Conservation (phyloP, 2,113 vertebrate species). For the Rhinichthys klamathensis region DNA sequence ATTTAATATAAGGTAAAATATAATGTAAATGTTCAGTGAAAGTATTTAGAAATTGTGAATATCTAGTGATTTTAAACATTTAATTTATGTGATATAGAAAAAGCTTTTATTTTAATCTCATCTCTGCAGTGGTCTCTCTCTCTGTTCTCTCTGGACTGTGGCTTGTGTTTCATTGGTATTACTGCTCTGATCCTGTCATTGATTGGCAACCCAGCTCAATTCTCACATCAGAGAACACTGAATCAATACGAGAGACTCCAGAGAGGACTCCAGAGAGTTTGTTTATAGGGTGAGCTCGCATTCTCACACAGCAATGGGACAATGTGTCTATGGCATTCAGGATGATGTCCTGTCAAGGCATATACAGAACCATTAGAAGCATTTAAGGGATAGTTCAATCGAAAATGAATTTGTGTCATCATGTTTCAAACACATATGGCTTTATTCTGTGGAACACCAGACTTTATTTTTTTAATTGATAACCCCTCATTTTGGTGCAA, state of each 20-base stretch:
- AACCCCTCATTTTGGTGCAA: not conserved
- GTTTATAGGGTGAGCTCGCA: constrained; percentile 27
- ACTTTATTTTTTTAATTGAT: not conserved
- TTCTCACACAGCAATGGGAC: constrained; percentile 6
- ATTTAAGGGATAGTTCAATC: not conserved
- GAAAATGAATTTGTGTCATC: not conserved
- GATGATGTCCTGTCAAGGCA: not conserved
- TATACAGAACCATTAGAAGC: not conserved
- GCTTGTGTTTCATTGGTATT: constrained; percentile 19
- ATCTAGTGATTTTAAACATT: not conserved
- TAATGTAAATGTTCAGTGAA: not conserved
- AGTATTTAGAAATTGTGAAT: not conserved
- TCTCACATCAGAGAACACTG: constrained; percentile 24
- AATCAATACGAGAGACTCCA: constrained; percentile 22
- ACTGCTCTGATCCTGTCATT: constrained; percentile 25
- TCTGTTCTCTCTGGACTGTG: not conserved
- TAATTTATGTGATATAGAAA: not conserved
- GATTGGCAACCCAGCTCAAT: constrained; percentile 13
- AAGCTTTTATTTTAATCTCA: not conserved
- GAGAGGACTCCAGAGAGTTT: constrained; percentile 13
- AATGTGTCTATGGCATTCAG: not conserved
- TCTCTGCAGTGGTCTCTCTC: constrained; percentile 1
- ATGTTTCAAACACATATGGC: not conserved
- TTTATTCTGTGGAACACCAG: not conserved
- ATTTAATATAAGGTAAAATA: not conserved